A percentile compares a stretch with the other conserved stretches of the same genome.
Evolutionary conservation across 2,888 invertebrate species (phyloP).

Genomic region (Pogonocherus hispidulus): DNA sequence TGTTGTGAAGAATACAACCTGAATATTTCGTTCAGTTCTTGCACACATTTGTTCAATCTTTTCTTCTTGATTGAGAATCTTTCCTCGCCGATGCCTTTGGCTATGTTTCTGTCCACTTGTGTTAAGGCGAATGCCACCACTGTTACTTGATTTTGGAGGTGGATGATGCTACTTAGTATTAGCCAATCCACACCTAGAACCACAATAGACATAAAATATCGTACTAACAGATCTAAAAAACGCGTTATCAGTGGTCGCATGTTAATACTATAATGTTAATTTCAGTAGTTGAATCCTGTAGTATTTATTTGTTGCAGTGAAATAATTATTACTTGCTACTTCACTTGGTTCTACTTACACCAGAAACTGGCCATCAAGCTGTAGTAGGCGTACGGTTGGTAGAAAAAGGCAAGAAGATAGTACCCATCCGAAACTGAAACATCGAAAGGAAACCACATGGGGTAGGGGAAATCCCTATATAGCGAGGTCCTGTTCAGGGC

Average conservation of each 20-base stretch:
- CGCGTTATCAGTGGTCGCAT: too few species aligned
- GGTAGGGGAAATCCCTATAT: constrained; percentile 39
- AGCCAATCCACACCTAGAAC: constrained; percentile 32
- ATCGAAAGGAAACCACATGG: constrained; percentile 42
- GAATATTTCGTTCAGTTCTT: constrained; percentile 34
- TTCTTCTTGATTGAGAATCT: constrained; percentile 17
- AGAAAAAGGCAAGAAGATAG: constrained; percentile 36
- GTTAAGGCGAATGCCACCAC: constrained; percentile 29
- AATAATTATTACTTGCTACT: too few species aligned
- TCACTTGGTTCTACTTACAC: constrained; percentile 38
- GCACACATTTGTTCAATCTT: constrained; percentile 29
- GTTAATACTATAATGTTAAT: too few species aligned
- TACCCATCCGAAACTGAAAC: constrained; percentile 42
- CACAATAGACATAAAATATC: too few species aligned
- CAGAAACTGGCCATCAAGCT: constrained; percentile 28
- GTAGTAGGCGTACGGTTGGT: constrained; percentile 32
- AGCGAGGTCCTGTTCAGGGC: constrained; percentile 27
- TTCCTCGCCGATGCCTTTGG: background rate
- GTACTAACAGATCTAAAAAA: too few species aligned
- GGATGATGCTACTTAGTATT: constrained; percentile 20
- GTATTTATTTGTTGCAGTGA: too few species aligned
- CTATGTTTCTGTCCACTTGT: constrained; percentile 25
- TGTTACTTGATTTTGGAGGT: constrained; percentile 24
- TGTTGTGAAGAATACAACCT: constrained; percentile 8
- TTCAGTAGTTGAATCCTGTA: too few species aligned